Conservation (phyloP, 1,140 invertebrate species). For the Batillaria attramentaria region DNA sequence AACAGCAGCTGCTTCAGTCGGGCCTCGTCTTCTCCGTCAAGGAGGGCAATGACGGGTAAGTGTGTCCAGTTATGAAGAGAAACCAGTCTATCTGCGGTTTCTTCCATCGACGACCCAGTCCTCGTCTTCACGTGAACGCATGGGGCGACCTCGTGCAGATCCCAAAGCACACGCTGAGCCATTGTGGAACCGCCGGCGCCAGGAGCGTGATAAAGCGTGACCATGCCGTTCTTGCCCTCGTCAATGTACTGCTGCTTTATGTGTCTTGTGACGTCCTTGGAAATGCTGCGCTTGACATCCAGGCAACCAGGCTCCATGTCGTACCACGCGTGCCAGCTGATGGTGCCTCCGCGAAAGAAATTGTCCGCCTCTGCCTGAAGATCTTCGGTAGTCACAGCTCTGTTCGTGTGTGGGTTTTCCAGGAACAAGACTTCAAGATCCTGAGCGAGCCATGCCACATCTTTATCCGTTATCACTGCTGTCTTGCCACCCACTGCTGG, state of each 20-base stretch:
- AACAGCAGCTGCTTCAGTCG: constrained; percentile 35
- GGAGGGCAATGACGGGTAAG: constrained; percentile 39
- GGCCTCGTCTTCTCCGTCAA: constrained; percentile 54
- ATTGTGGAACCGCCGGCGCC: constrained; percentile 47
- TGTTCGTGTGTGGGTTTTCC: constrained; percentile 35
- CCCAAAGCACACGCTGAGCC: constrained; percentile 45
- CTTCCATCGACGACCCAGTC: constrained; percentile 26
- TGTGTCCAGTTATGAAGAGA: constrained; percentile 39
- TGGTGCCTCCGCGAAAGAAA: constrained; percentile 51
- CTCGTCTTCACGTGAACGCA: constrained; percentile 40
- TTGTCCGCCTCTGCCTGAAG: constrained; percentile 42
- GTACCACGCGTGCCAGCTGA: constrained; percentile 51
- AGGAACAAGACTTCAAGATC: constrained; percentile 51
- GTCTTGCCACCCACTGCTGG: constrained; percentile 30
- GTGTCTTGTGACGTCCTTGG: constrained; percentile 27
- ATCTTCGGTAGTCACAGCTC: constrained; percentile 31
- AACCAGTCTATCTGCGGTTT: constrained; percentile 29
- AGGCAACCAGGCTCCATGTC: constrained; percentile 34
- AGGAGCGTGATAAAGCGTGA: constrained; percentile 41
- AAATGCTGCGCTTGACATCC: constrained; percentile 44
- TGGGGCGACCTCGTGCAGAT: constrained; percentile 33
- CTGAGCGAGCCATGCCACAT: constrained; percentile 49
- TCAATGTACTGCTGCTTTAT: constrained; percentile 30
- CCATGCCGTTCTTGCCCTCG: constrained; percentile 31
- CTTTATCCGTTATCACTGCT: constrained; percentile 34